These are phyloP conservation scores for Coryphaenoides rupestris DNA, from an alignment of 2,113 vertebrate species.

Conservation along the genomic window DNA sequence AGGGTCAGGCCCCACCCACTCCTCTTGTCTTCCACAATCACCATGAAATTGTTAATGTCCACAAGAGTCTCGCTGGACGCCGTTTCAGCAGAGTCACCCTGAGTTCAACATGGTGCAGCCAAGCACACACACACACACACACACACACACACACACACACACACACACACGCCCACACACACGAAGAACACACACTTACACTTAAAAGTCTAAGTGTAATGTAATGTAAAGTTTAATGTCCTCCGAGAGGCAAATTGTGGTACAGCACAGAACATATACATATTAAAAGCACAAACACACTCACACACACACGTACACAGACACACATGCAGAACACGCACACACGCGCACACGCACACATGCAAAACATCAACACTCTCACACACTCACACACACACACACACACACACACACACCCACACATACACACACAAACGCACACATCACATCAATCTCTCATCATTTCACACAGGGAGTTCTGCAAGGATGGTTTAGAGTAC, in stretches of 20 bases:
- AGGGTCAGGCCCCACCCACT: slow-evolving; percentile 54
- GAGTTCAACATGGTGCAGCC: slow-evolving; percentile 53
- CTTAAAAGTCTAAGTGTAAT: too few species aligned
- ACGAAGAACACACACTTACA: not conserved
- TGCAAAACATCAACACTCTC: too few species aligned
- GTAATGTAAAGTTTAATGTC: too few species aligned
- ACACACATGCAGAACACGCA: not conserved
- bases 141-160: not conserved
- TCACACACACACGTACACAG: not conserved
- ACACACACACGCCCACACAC: not conserved
- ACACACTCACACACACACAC: too few species aligned
- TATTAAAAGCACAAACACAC: not conserved
- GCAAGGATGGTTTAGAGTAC: slow-evolving; percentile 28
- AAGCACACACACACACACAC: slow-evolving; percentile 32
- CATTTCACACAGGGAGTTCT: slow-evolving; percentile 15
- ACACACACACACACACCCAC: slow-evolving; percentile 14
- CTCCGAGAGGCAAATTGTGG: too few species aligned
- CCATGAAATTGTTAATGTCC: slow-evolving; percentile 77
- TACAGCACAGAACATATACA: too few species aligned
- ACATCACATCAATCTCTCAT: slow-evolving; percentile 1
- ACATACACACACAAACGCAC: not conserved
- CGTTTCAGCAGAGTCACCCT: slow-evolving; percentile 66
- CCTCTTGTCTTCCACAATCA: slow-evolving; percentile 66
- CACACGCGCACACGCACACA: too few species aligned
- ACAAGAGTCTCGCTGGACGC: slow-evolving; percentile 46